Base-by-base conservation (phyloP, 1,140 invertebrate species). In the Camponotus floridanus region DNA sequence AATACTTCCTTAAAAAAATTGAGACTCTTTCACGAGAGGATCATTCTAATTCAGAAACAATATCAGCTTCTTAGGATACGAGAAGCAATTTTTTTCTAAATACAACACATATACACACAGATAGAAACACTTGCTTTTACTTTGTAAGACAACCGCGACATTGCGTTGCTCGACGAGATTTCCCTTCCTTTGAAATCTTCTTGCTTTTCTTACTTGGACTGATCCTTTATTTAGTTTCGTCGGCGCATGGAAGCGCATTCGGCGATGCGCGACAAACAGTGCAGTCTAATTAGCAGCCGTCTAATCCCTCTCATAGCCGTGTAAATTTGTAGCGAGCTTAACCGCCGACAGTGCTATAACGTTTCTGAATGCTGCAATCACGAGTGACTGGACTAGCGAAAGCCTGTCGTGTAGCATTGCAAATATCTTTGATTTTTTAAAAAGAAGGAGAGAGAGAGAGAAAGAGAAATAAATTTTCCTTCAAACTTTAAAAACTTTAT, bases 281-380 rank as follows among this genome's bases (percentile, higher is more conserved):
- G 80, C 88, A 93, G 91, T 92, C 93, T 94, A 94, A 94, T 94
- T 94, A 94, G 93, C 92, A 92, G 91, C 87, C 87, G 90, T 89
- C 90, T 91, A 92, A 92, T 92, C 90, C 88, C 48, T 62, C 74
- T 79, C 42, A 39, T 31, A 68, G 76, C 55, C 73, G 65, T 90
- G 90, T 92, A 92, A 94, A 92, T 92, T 92, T 87, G 84, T 80
- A 88, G 79, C 87, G 81, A 91, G 90, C 86, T 91, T 91, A 92
- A 93, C 91, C 90, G 90, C 76, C 89, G 86, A 89, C 89, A 91
- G 26, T 73, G 91, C 90, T 88, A 57, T 65, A 55, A 55, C 51
- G 51, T 68, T 81, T 48, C 57, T 21, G 57, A 21, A 55, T 59
- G 36, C 42, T 57, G 70, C 31, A 39, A 61, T 79, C 11, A 15